Evolutionary conservation across 2,113 vertebrate species (phyloP).

Genomic region (Camarhynchus parvulus): DNA sequence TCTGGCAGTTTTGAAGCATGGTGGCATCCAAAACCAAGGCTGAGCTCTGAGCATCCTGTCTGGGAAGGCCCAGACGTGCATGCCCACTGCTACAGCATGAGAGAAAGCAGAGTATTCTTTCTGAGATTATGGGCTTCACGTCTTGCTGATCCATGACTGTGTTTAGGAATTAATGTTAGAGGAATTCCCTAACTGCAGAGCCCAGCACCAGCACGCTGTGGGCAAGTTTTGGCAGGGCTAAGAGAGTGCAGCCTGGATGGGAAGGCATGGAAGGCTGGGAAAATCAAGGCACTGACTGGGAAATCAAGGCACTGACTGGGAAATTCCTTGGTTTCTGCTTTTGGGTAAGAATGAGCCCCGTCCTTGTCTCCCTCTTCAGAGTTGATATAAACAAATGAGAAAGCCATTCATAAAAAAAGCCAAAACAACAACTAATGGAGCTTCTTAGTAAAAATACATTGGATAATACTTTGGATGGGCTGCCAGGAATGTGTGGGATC

Average conservation of each 20-base stretch:
- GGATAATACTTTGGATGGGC: background rate
- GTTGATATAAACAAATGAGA: background rate
- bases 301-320: background rate
- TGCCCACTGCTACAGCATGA: background rate
- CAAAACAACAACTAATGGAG: background rate
- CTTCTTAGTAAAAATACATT: background rate
- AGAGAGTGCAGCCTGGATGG: background rate
- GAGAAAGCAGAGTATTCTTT: background rate
- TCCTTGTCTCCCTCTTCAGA: background rate
- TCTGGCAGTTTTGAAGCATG: background rate
- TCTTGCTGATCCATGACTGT: background rate
- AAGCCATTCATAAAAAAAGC: background rate
- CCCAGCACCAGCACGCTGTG: background rate
- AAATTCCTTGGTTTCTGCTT: background rate
- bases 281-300: background rate
- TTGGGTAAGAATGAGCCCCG: background rate
- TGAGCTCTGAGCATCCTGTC: background rate
- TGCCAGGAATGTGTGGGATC: background rate
- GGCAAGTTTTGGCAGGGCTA: background rate
- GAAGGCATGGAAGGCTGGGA: background rate
- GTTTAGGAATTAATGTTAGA: background rate
- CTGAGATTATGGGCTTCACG: background rate
- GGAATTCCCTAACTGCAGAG: background rate
- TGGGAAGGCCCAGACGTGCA: background rate
- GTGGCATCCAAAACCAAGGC: background rate